Evolutionary conservation across 2,797 vertebrate species (phyloP).

Genomic region (Chelidonichthys spinosus): DNA sequence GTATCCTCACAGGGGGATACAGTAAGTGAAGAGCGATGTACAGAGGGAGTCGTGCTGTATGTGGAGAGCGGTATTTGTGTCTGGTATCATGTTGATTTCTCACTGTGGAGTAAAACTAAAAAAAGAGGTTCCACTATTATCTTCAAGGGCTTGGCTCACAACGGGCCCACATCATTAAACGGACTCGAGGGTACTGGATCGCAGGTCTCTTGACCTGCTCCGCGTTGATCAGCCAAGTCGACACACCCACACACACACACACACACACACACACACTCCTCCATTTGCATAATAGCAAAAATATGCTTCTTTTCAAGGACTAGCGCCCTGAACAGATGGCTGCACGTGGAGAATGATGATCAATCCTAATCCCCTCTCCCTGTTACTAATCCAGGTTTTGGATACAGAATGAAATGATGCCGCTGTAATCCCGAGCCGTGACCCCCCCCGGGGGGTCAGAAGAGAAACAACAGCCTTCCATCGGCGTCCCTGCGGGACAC

Average conservation of each 20-base stretch:
- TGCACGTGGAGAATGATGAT: constrained; percentile 61
- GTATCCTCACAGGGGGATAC: neutral
- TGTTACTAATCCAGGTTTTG: constrained; percentile 71
- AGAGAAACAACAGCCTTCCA: constrained; percentile 48
- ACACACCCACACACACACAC: constrained; percentile 7
- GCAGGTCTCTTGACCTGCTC: constrained; percentile 45
- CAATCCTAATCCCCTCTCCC: constrained; percentile 71
- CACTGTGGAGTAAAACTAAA: neutral
- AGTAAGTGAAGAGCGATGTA: neutral
- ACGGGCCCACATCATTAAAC: constrained; percentile 9
- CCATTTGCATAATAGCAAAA: constrained; percentile 62
- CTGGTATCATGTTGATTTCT: constrained; percentile 4
- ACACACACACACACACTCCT: constrained; percentile 37
- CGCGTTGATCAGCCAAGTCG: constrained; percentile 4
- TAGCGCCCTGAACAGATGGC: constrained; percentile 71
- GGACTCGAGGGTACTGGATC: constrained; percentile 2
- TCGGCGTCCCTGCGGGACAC: constrained; percentile 27
- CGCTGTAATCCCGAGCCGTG: constrained; percentile 63
- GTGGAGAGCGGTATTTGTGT: neutral
- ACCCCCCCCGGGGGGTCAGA: constrained; percentile 47
- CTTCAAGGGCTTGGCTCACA: constrained; percentile 12
- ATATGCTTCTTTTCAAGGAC: constrained; percentile 72
- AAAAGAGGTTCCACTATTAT: neutral
- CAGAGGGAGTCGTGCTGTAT: neutral
- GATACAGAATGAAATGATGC: constrained; percentile 70